phyloP scores from a whole-genome alignment of 2,888 invertebrate genomes.

The Drosophila putrida region DNA sequence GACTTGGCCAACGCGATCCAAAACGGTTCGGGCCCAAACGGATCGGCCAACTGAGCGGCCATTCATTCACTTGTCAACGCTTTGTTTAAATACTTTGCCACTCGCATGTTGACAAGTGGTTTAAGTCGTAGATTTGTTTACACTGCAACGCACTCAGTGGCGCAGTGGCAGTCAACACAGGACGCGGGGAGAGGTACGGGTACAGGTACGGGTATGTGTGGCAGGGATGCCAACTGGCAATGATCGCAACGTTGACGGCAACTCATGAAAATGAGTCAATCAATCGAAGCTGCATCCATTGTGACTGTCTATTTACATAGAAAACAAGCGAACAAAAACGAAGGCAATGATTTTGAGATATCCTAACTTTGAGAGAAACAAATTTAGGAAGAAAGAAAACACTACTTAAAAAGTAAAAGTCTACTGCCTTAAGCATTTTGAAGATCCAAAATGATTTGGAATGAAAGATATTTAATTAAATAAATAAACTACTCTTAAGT shows the following conservation, averaged over 20 bases:
- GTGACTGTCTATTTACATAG: conserved; percentile 64
- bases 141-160: conserved; percentile 58
- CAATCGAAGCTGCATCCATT: conserved; percentile 67
- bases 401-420: too few relatives aligned
- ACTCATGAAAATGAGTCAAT: conserved; percentile 80
- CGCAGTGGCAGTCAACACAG: conserved; percentile 37
- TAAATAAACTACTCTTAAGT: too few relatives aligned
- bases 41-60: conserved; percentile 42
- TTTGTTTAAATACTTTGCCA: conserved; percentile 81
- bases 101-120: conserved; percentile 81
- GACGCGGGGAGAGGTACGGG: background rate
- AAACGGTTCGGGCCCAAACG: conserved; percentile 38
- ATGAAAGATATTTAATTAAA: too few relatives aligned
- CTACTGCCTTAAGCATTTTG: too few relatives aligned
- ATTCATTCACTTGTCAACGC: conserved; percentile 79
- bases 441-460: too few relatives aligned
- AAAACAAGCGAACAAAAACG: conserved; percentile 24
- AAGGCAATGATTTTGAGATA: conserved; percentile 10
- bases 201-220: conserved; percentile 3
- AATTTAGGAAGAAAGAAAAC: too few relatives aligned
- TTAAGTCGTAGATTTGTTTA: conserved; percentile 81
- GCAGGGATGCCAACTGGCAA: conserved; percentile 19
- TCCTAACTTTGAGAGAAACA: conserved; percentile 1
- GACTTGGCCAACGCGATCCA: conserved; percentile 40
- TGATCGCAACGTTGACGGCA: conserved; percentile 24